phyloP scores from a whole-genome alignment of 2,797 vertebrate genomes.

The Carapus acus region DNA sequence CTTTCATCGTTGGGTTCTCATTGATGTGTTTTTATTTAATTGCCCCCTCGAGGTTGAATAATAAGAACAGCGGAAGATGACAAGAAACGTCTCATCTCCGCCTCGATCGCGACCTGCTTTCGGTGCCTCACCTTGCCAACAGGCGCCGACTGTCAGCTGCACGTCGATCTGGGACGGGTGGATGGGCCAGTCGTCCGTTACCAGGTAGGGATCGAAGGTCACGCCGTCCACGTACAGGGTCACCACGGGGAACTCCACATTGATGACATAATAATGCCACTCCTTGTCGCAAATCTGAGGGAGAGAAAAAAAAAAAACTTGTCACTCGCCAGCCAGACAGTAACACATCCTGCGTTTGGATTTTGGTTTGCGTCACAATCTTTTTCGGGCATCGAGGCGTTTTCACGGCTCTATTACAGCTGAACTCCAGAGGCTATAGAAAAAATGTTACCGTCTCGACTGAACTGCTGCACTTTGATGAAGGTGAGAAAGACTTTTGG shows the following conservation, averaged over 20 bases:
- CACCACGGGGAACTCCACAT: conserved; percentile 90
- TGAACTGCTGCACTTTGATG: too few relatives aligned
- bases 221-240: conserved; percentile 92
- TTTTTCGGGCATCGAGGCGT: too few relatives aligned
- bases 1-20: not conserved
- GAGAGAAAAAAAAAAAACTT: conserved; percentile 13
- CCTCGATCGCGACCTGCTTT: too few relatives aligned
- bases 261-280: conserved; percentile 98
- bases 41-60: not conserved
- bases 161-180: conserved; percentile 93
- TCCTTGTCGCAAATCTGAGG: conserved; percentile 96
- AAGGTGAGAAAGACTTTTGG: too few relatives aligned
- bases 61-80: not conserved
- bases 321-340: too few relatives aligned
- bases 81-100: too few relatives aligned
- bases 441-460: too few relatives aligned
- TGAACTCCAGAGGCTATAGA: too few relatives aligned
- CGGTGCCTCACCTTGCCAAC: conserved; percentile 88
- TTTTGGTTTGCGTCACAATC: too few relatives aligned
- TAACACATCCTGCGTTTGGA: too few relatives aligned
- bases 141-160: conserved; percentile 94
- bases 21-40: not conserved
- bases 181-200: conserved; percentile 98
- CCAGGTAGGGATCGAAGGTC: conserved; percentile 93
- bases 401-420: too few relatives aligned